Evolutionary conservation across 1,140 invertebrate genomes (phyloP).

Genomic region (Dreissena polymorpha): DNA sequence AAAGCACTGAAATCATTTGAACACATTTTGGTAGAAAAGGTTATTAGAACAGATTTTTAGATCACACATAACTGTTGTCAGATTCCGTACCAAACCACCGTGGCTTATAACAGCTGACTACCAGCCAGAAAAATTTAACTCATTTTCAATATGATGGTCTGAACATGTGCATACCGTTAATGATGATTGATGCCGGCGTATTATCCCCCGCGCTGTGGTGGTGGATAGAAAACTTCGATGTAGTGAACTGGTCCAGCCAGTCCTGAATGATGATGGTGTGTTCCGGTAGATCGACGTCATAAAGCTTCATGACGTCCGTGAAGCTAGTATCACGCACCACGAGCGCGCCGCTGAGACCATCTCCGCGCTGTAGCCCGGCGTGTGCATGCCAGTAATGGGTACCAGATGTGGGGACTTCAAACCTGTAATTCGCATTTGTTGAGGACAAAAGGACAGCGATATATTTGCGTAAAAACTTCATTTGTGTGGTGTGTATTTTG

Average conservation of each 20-base stretch:
- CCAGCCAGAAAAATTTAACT: too few relatives aligned
- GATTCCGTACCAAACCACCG: too few relatives aligned
- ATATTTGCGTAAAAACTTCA: neutral
- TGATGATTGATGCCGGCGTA: constrained; percentile 87
- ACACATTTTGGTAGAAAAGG: too few relatives aligned
- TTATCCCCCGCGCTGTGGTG: constrained; percentile 89
- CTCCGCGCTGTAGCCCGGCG: constrained; percentile 89
- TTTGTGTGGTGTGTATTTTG: too few relatives aligned
- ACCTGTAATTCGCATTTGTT: constrained; percentile 48
- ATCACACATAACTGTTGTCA: too few relatives aligned
- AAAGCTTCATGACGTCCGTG: constrained; percentile 86
- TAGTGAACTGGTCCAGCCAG: constrained; percentile 87
- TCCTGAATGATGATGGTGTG: constrained; percentile 88
- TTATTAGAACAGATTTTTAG: too few relatives aligned
- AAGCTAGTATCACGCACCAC: constrained; percentile 87
- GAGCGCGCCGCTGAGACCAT: constrained; percentile 89
- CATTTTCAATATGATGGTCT: neutral
- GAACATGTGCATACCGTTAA: constrained; percentile 84
- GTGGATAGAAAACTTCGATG: constrained; percentile 87
- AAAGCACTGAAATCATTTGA: too few relatives aligned
- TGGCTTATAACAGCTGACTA: too few relatives aligned
- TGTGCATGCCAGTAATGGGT: constrained; percentile 96
- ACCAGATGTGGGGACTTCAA: constrained; percentile 81
- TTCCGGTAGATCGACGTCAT: constrained; percentile 90
- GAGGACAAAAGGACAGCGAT: neutral